A percentile compares a stretch with the other conserved stretches of the same genome.
Conservation (phyloP, 2,113 vertebrate species). For the Nematolebias whitei region DNA sequence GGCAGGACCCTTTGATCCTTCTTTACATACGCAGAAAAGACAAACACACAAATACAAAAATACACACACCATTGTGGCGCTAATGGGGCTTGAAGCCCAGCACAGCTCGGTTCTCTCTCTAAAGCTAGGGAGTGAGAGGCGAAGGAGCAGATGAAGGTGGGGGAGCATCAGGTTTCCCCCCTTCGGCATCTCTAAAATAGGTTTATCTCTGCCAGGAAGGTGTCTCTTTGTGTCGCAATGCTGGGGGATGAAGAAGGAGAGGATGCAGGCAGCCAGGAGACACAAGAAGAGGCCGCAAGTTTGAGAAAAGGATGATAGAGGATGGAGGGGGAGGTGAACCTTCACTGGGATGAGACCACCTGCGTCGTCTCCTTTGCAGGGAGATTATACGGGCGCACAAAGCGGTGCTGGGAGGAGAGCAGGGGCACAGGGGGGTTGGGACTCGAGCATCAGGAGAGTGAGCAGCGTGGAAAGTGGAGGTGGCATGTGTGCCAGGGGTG, state of each 20-base stretch:
- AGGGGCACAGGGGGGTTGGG: conserved; percentile 59
- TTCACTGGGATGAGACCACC: conserved; percentile 74
- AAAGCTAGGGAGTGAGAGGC: conserved; percentile 42
- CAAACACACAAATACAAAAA: conserved; percentile 62
- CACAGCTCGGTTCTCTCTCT: conserved; percentile 55
- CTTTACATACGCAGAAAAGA: conserved; percentile 39
- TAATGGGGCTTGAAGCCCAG: conserved; percentile 76
- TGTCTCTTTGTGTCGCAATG: conserved; percentile 71
- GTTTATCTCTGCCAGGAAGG: conserved; percentile 78
- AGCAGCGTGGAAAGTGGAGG: conserved; percentile 81
- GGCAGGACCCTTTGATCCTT: conserved; percentile 55
- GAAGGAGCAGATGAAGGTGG: conserved; percentile 48
- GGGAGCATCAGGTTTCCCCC: conserved; percentile 56
- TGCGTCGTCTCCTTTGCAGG: conserved; percentile 70
- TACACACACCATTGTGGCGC: conserved; percentile 60
- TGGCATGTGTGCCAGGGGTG: conserved; percentile 83
- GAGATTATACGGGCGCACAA: conserved; percentile 80
- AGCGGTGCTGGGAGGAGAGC: conserved; percentile 66
- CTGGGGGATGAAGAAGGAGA: conserved; percentile 61
- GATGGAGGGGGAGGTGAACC: conserved; percentile 39
- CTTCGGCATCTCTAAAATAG: conserved; percentile 60
- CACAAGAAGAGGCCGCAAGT: conserved; percentile 57
- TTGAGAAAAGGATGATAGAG: conserved; percentile 69
- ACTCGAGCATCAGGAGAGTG: conserved; percentile 71
- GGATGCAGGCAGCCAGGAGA: conserved; percentile 69